Base-by-base conservation (phyloP, 2,888 invertebrate genomes). In the Frankliniella intonsa region DNA sequence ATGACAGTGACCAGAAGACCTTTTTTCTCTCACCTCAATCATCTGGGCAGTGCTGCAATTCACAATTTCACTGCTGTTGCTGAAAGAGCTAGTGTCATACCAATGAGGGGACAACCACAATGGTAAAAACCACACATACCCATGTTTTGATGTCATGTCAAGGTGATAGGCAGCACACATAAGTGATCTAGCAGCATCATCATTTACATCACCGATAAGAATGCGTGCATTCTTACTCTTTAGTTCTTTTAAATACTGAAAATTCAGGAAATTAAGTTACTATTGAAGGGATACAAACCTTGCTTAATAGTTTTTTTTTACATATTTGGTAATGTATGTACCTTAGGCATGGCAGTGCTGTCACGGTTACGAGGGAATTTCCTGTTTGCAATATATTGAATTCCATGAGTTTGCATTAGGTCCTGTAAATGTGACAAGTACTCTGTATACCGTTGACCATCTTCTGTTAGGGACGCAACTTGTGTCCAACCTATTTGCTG, bases 71-170 rank as follows among this genome's bases (percentile, higher is more conserved):
- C 88, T 85, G 84, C 85, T 85, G 82, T 1, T 82, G 17, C 84
- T 90, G 90, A 85, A 89, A 89, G 49, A 87, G 12, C 69, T 76
- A 8, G 25, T 25, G 12, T 76, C 69, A 22, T 76, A 76, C 92
- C 93, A 93, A 84, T 90, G 88, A 3, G 89, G 87, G 11, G 90
- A 89, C 27, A 94, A 89, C 93, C 95, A 93, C 62, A 91, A 90
- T 0, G 97, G 95, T 82, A 97, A 89, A 86, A 97, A 94, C 97
- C 97, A 97, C 3, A 94, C 94, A 87, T 94, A 95, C 69, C 94
- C 95, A 84, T 93, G 86, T 80, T 87, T 87, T 0, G 92, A 92
- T 38, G 92, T 91, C 91, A 95, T 94, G 84, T 92, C 90, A 84
- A 91, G 90, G 85, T 89, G 90, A 86, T 90, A 92, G 0, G 95